Conservation (phyloP, 2,888 invertebrate species). For the Tromatobia lineatoria region DNA sequence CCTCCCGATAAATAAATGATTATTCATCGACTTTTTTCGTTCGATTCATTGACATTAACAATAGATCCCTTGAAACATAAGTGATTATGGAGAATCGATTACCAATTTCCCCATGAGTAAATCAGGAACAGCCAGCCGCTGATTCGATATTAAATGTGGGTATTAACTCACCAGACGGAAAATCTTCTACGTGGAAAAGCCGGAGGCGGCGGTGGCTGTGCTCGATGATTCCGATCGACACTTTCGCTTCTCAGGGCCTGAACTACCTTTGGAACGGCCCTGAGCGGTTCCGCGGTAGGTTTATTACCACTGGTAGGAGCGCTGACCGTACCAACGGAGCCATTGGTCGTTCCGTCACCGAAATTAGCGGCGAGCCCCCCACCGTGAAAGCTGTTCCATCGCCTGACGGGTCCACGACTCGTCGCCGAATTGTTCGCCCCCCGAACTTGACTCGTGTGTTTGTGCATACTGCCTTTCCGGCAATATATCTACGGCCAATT, state of each 20-base stretch:
- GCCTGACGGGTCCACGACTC: conserved; percentile 84
- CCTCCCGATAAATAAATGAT: no score
- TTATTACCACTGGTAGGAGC: conserved; percentile 49
- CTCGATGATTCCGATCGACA: conserved; percentile 81
- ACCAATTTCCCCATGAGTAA: no score
- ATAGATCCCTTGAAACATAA: no score
- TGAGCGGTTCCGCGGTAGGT: conserved; percentile 77
- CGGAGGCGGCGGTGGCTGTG: conserved; percentile 83
- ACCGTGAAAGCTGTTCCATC: conserved; percentile 86
- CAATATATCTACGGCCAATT: conserved; percentile 19
- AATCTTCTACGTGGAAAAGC: conserved; percentile 84
- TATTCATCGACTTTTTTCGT: no score
- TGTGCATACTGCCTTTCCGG: conserved; percentile 79
- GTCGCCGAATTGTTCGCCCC: conserved; percentile 72
- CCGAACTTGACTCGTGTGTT: conserved; percentile 83
- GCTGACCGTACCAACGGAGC: conserved; percentile 70
- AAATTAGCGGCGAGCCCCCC: conserved; percentile 74
- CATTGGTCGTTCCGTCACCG: conserved; percentile 70
- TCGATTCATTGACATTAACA: no score
- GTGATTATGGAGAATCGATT: no score
- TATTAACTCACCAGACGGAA: conserved; percentile 86
- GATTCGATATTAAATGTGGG: no score
- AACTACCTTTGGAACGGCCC: conserved; percentile 82
- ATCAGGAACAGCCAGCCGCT: no score
- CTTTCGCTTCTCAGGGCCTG: conserved; percentile 83